Percentiles rank a stretch among this genome's conserved stretches.
phyloP scores from a whole-genome alignment of 2,888 invertebrate genomes.

The Kuschelorhynchus macadamiae region DNA sequence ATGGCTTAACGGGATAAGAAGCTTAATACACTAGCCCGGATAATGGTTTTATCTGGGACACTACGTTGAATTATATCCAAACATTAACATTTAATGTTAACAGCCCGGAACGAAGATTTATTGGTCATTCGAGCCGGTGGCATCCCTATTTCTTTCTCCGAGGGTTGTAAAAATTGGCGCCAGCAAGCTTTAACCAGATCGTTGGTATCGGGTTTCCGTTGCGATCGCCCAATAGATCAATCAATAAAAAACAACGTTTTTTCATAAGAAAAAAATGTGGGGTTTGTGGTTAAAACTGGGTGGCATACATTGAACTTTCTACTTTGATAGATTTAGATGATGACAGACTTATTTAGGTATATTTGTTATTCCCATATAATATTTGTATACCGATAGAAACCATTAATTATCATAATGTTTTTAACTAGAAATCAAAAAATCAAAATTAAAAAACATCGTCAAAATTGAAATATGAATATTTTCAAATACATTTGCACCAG shows the following conservation, averaged over 20 bases:
- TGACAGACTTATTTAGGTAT: background rate
- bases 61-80: slow-evolving; percentile 26
- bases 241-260: too few relatives aligned
- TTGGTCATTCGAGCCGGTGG: slow-evolving; percentile 25
- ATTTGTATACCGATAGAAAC: too few relatives aligned
- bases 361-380: too few relatives aligned
- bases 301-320: background rate
- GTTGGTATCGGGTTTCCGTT: background rate
- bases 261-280: too few relatives aligned
- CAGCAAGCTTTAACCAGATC: slow-evolving; percentile 2
- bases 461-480: too few relatives aligned
- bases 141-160: slow-evolving; percentile 13
- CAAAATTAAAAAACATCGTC: too few relatives aligned
- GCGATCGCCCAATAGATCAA: too few relatives aligned
- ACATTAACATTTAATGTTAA: slow-evolving; percentile 23
- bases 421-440: too few relatives aligned
- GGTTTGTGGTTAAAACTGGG: background rate
- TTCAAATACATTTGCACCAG: too few relatives aligned
- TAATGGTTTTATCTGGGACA: too few relatives aligned
- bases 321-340: slow-evolving; percentile 5
- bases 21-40: background rate
- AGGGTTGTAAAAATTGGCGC: slow-evolving; percentile 8
- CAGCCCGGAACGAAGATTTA: slow-evolving; percentile 35
- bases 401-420: too few relatives aligned
- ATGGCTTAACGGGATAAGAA: background rate